A percentile compares a stretch with the other conserved stretches of the same genome.
Evolutionary conservation across 2,888 invertebrate genomes (phyloP).

Genomic region (Corythucha ciliata): DNA sequence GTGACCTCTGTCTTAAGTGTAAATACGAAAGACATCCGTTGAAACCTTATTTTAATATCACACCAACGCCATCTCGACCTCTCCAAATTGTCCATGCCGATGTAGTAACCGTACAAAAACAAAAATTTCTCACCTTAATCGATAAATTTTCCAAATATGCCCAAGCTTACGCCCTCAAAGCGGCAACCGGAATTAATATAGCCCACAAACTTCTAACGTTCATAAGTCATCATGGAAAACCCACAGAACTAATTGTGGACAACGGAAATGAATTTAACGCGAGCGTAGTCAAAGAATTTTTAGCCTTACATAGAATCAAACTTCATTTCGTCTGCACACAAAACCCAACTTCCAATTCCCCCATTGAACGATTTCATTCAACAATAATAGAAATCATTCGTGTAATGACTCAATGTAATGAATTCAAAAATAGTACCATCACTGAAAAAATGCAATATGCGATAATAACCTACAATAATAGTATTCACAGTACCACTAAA

Average conservation of each 20-base stretch:
- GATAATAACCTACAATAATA: slow-evolving; percentile 8
- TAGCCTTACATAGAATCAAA: slow-evolving; percentile 15
- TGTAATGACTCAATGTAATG: slow-evolving; percentile 1
- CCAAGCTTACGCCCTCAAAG: slow-evolving; percentile 5
- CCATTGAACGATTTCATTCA: slow-evolving; percentile 21
- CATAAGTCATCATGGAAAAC: slow-evolving; percentile 18
- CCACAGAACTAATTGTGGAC: slow-evolving; percentile 7
- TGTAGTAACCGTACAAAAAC: slow-evolving; percentile 9
- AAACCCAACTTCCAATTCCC: slow-evolving; percentile 16
- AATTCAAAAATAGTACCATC: slow-evolving; percentile 14
- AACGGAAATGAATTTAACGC: slow-evolving; percentile 16
- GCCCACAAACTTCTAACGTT: slow-evolving; percentile 13
- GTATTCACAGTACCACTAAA: slow-evolving; percentile 4
- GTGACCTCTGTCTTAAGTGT: slow-evolving; percentile 7
- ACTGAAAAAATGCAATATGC: not conserved
- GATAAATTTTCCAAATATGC: slow-evolving; percentile 20
- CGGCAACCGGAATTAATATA: slow-evolving; percentile 4
- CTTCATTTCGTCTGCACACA: slow-evolving; percentile 18
- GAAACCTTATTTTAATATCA: slow-evolving; percentile 10
- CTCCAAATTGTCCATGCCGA: slow-evolving; percentile 17
- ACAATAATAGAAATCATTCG: slow-evolving; percentile 18
- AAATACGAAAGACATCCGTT: slow-evolving; percentile 20
- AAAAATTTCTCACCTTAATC: slow-evolving; percentile 15
- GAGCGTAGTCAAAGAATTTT: slow-evolving; percentile 19
- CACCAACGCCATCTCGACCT: slow-evolving; percentile 2